phyloP scores from a whole-genome alignment of 2,888 invertebrate species.

The Apotomis capreana region DNA sequence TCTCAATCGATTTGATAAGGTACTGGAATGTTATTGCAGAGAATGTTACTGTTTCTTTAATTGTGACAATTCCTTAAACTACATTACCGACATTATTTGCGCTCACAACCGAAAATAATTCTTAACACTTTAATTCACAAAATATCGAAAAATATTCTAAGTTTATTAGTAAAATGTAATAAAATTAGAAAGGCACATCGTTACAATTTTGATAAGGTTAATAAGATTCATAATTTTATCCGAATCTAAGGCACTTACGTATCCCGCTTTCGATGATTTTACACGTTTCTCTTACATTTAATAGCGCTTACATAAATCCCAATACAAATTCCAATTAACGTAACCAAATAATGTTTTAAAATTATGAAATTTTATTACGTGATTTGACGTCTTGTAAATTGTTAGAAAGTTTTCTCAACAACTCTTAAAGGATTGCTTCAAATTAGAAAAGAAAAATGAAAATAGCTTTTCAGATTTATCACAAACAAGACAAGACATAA shows the following conservation, averaged over 20 bases:
- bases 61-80: conserved; percentile 53
- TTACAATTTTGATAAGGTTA: conserved; percentile 28
- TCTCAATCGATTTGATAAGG: conserved; percentile 39
- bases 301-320: conserved; percentile 8
- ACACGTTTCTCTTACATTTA: conserved; percentile 30
- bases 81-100: conserved; percentile 50
- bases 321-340: conserved; percentile 4
- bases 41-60: conserved; percentile 37
- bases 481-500: background rate
- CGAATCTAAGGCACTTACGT: conserved; percentile 38
- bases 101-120: conserved; percentile 66
- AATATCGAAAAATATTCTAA: conserved; percentile 29
- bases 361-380: background rate
- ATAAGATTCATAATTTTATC: conserved; percentile 34
- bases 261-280: conserved; percentile 32
- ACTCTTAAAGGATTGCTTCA: background rate
- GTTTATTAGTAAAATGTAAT: conserved; percentile 32
- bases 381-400: too few species aligned
- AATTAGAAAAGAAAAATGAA: background rate
- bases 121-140: conserved; percentile 21
- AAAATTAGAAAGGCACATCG: conserved; percentile 35
- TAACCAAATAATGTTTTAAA: background rate
- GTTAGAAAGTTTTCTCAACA: too few species aligned
- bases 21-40: conserved; percentile 36
- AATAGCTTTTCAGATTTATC: background rate